Base-by-base conservation (phyloP, 1,140 invertebrate species). In the Leptinotarsa undecemlineata region DNA sequence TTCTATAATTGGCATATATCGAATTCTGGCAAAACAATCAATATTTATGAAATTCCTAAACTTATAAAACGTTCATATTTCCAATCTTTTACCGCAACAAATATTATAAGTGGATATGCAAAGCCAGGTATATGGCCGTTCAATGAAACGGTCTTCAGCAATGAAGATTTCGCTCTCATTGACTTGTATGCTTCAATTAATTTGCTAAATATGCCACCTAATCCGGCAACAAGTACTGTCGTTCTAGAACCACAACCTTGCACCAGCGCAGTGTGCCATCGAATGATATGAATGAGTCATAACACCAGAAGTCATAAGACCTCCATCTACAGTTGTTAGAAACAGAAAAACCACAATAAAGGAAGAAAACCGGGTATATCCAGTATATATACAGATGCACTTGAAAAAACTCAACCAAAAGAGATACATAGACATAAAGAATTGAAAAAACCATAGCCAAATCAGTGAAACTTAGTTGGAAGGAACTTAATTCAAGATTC, bases 31-130 rank as follows among this genome's bases (percentile, higher is more conserved):
- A 23, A 23, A 23, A 23, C 21, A 23, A 21, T 21, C 21, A 21
- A 23, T 2, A 23, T 23, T 23, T 23, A 81, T 66, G 78, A 82
- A 72, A 82, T 84, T 70, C 77, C 80, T 57, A 77, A 82, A 79
- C 78, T 83, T 21, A 76, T 76, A 66, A 84, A 84, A 79, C 23
- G 80, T 71, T 77, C 81, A 62, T 83, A 79, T 80, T 82, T 23
- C 82, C 78, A 84, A 77, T 80, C 81, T 68, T 82, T 83, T 74
- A 82, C 66, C 71, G 61, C 60, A 14, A 79, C 71, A 74, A 84
- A 84, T 78, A 82, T 83, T 19, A 77, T 74, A 60, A 74, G 73
- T 74, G 57, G 48, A 74, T 74, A 62, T 74, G 5, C 1, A 47
- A 66, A 73, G 61, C 33, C 63, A 73, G 71, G 61, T 73, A 66